Evolutionary conservation across 2,797 vertebrate species (phyloP).

Genomic region (Heterohyrax brucei): DNA sequence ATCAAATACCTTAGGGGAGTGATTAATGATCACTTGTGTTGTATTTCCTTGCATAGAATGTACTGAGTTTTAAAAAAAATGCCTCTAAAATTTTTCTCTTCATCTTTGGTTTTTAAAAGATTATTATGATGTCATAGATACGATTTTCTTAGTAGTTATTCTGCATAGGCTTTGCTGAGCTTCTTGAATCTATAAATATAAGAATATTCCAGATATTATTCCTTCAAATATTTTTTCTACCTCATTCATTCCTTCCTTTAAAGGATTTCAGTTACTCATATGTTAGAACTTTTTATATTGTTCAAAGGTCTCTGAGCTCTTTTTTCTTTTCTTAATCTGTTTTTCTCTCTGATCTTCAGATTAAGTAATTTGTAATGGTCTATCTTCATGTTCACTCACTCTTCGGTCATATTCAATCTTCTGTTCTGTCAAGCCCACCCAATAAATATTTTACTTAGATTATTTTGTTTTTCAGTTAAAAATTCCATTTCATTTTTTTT

Average conservation of each 20-base stretch:
- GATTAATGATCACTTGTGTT: slow-evolving; percentile 10
- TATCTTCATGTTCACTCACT: slow-evolving; percentile 39
- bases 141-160: slow-evolving; percentile 65
- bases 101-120: slow-evolving; percentile 56
- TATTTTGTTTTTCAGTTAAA: slow-evolving; percentile 63
- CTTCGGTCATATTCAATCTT: neutral
- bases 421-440: neutral
- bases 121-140: neutral
- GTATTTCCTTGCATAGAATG: neutral
- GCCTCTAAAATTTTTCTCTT: slow-evolving; percentile 51
- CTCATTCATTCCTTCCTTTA: neutral
- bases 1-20: slow-evolving; percentile 25
- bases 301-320: neutral
- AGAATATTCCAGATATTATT: neutral
- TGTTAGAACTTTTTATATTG: neutral
- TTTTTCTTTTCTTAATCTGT: neutral
- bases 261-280: neutral
- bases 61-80: neutral
- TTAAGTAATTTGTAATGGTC: slow-evolving; percentile 13
- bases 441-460: slow-evolving; percentile 35
- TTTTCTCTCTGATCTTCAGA: slow-evolving; percentile 29
- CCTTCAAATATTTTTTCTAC: slow-evolving; percentile 21
- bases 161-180: slow-evolving; percentile 62
- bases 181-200: slow-evolving; percentile 55
- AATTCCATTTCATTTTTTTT: slow-evolving; percentile 41